phyloP scores from a whole-genome alignment of 2,888 invertebrate species.

The Ichneumoninae sp. region DNA sequence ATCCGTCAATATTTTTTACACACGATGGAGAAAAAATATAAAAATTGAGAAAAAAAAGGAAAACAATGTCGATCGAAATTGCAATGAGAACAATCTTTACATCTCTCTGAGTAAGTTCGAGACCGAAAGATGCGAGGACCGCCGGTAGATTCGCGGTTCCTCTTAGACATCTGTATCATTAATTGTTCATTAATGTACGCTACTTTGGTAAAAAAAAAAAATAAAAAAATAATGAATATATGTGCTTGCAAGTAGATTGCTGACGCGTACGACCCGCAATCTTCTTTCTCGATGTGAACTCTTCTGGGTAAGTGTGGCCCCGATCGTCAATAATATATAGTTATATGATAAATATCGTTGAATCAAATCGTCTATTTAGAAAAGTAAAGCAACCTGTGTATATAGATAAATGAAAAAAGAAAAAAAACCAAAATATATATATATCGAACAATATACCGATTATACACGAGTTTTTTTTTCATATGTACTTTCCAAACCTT shows the following conservation, averaged over 20 bases:
- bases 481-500: not conserved
- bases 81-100: constrained; percentile 46
- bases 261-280: constrained; percentile 14
- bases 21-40: constrained; percentile 17
- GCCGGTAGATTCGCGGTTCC: constrained; percentile 20
- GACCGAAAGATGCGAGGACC: constrained; percentile 13
- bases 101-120: constrained; percentile 33
- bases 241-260: constrained; percentile 45
- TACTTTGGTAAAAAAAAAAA: constrained; percentile 14
- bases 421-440: constrained; percentile 43
- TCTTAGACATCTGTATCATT: not conserved
- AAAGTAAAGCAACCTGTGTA: constrained; percentile 52
- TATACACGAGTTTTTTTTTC: not conserved
- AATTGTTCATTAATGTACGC: constrained; percentile 17
- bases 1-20: constrained; percentile 59
- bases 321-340: constrained; percentile 32
- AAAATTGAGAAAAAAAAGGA: not conserved
- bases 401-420: constrained; percentile 56
- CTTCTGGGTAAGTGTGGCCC: constrained; percentile 19
- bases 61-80: constrained; percentile 4
- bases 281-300: constrained; percentile 44
- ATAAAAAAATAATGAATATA: constrained; percentile 20
- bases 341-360: constrained; percentile 42
- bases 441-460: constrained; percentile 18
- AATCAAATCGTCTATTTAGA: constrained; percentile 50